Evolutionary conservation across 2,797 vertebrate species (phyloP).

Genomic region (Sebastes kiyomatsui): DNA sequence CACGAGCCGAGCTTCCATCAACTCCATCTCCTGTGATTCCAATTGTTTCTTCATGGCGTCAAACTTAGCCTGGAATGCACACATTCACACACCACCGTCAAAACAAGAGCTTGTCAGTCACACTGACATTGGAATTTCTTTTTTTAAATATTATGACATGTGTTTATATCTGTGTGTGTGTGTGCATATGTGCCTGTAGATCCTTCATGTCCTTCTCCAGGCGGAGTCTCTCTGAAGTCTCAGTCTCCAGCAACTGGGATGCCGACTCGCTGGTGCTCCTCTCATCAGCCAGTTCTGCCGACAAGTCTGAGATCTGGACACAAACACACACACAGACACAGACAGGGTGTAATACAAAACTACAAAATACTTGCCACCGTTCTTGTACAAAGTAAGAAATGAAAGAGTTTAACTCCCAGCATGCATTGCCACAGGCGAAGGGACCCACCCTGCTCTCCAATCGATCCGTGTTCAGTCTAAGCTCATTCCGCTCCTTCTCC

Average conservation of each 20-base stretch:
- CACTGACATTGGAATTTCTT: neutral
- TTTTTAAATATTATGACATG: neutral
- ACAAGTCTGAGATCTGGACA: constrained; percentile 91
- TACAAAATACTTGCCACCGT: neutral
- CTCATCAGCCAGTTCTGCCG: constrained; percentile 94
- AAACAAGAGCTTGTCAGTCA: neutral
- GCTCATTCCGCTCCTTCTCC: constrained; percentile 95
- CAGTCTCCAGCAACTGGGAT: constrained; percentile 93
- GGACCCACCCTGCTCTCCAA: constrained; percentile 91
- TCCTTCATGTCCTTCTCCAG: constrained; percentile 97
- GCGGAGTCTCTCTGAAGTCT: constrained; percentile 92
- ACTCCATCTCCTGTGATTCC: constrained; percentile 95
- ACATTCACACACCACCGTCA: neutral
- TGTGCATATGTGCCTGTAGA: constrained; percentile 85
- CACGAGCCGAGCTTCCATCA: constrained; percentile 95
- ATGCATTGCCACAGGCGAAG: constrained; percentile 44
- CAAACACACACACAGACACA: constrained; percentile 23
- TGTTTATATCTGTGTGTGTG: neutral
- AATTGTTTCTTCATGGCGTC: constrained; percentile 92
- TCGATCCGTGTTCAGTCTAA: constrained; percentile 92
- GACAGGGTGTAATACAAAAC: constrained; percentile 10
- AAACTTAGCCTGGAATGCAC: constrained; percentile 85
- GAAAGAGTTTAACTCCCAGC: constrained; percentile 40
- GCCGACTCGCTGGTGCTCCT: constrained; percentile 94
- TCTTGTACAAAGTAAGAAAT: constrained; percentile 14